These are phyloP conservation scores for Papilio elwesi DNA, from an alignment of 2,888 invertebrate genomes.

Conservation along the genomic window DNA sequence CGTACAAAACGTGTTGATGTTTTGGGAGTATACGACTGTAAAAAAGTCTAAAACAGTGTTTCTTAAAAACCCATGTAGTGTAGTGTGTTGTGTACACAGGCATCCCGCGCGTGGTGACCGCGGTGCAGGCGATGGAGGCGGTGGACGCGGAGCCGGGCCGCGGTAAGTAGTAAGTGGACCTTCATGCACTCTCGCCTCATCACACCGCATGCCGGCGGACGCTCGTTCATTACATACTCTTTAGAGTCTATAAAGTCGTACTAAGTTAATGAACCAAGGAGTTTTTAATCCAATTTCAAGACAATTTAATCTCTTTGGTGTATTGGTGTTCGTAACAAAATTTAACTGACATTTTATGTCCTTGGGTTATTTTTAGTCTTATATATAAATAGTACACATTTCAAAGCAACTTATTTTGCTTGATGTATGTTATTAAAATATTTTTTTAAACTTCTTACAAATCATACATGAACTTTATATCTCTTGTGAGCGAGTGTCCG, in stretches of 20 bases:
- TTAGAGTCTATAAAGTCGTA: background rate
- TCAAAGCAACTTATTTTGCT: too few relatives aligned
- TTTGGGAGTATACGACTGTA: too few relatives aligned
- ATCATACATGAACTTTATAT: slow-evolving; percentile 4
- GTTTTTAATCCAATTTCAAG: background rate
- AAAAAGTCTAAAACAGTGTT: too few relatives aligned
- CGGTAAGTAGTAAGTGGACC: slow-evolving; percentile 92
- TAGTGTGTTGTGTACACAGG: slow-evolving; percentile 74
- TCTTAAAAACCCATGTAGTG: background rate
- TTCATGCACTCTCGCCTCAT: slow-evolving; percentile 83
- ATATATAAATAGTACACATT: too few relatives aligned
- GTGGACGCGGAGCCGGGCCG: slow-evolving; percentile 87
- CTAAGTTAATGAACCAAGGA: background rate
- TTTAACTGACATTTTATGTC: background rate
- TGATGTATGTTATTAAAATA: too few relatives aligned
- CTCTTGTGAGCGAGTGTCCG: slow-evolving; percentile 40
- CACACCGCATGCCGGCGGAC: slow-evolving; percentile 60
- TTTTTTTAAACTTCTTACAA: too few relatives aligned
- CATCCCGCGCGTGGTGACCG: slow-evolving; percentile 90
- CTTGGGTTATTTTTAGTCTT: too few relatives aligned
- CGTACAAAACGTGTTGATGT: too few relatives aligned
- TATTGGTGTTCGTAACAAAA: background rate
- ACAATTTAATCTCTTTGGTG: background rate
- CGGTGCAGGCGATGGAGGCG: slow-evolving; percentile 85
- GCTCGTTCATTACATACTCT: slow-evolving; percentile 48